Percentiles rank a stretch among this genome's conserved stretches.
phyloP scores from a whole-genome alignment of 2,888 invertebrate species.

The Yponomeuta sedellus region DNA sequence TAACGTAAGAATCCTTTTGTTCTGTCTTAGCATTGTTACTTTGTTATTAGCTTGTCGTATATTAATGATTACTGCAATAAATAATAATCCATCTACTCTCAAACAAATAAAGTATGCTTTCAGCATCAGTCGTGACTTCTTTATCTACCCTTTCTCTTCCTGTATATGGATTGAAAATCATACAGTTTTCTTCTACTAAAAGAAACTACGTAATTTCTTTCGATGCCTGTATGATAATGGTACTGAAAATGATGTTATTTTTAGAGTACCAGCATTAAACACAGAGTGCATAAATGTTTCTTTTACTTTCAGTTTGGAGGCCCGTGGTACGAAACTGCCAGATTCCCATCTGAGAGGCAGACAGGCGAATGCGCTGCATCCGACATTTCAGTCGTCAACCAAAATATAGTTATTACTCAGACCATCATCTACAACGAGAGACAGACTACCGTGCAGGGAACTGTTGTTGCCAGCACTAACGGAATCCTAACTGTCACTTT shows the following conservation, averaged over 20 bases:
- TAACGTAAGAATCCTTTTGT: conserved; percentile 34
- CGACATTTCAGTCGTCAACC: conserved; percentile 24
- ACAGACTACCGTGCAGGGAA: conserved; percentile 28
- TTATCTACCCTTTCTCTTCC: too few relatives aligned
- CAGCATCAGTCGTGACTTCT: too few relatives aligned
- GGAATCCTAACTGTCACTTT: conserved; percentile 40
- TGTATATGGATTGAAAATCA: too few relatives aligned
- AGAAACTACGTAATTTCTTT: too few relatives aligned
- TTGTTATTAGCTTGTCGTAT: not conserved
- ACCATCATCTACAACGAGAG: conserved; percentile 42
- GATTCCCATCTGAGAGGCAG: conserved; percentile 56
- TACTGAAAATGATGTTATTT: too few relatives aligned
- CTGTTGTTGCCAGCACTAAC: conserved; percentile 30
- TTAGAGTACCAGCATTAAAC: too few relatives aligned
- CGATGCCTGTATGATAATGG: too few relatives aligned
- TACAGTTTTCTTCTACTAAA: too few relatives aligned
- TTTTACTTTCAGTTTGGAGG: conserved; percentile 48
- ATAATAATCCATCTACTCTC: not conserved
- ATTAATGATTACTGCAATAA: not conserved
- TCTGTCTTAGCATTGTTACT: not conserved
- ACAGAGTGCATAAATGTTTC: not conserved
- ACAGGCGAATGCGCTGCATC: conserved; percentile 45
- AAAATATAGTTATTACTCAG: conserved; percentile 34
- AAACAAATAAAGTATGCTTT: too few relatives aligned
- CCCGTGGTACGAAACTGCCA: conserved; percentile 51